phyloP scores from a whole-genome alignment of 2,888 invertebrate species.

The Platypus cylindrus region DNA sequence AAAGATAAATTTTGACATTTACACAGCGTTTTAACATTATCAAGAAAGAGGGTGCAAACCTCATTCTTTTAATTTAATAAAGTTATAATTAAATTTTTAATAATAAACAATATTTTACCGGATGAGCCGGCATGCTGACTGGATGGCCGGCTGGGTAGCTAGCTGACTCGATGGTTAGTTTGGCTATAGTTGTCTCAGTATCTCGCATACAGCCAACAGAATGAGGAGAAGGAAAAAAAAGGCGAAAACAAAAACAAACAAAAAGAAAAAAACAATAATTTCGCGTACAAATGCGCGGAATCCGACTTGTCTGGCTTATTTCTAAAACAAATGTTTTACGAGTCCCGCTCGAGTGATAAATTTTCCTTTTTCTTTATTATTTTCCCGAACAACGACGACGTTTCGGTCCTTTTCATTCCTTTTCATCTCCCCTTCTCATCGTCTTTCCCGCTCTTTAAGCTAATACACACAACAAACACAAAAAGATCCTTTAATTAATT shows the following conservation, averaged over 20 bases:
- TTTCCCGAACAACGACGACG: slow-evolving; percentile 7
- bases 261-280: background rate
- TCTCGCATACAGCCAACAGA: too few relatives aligned
- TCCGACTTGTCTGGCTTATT: slow-evolving; percentile 16
- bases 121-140: too few relatives aligned
- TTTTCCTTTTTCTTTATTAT: slow-evolving; percentile 15
- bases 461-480: slow-evolving; percentile 13
- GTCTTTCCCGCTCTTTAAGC: slow-evolving; percentile 6
- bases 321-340: slow-evolving; percentile 17
- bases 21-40: too few relatives aligned
- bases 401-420: background rate
- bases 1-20: too few relatives aligned
- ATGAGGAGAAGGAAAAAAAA: too few relatives aligned
- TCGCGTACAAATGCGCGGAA: slow-evolving; percentile 10
- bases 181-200: too few relatives aligned
- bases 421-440: background rate
- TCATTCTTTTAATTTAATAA: slow-evolving; percentile 8
- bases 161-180: too few relatives aligned
- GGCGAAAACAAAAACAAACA: slow-evolving; percentile 12
- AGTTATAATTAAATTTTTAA: slow-evolving; percentile 12
- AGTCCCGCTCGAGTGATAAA: slow-evolving; percentile 13
- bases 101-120: slow-evolving; percentile 9
- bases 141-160: too few relatives aligned
- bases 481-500: slow-evolving; percentile 12
- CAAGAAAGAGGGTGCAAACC: too few relatives aligned